Evolutionary conservation across 2,888 invertebrate genomes (phyloP), one percentile per base, ranked within the genome.

Genomic region (Hedychridium roseum): DNA sequence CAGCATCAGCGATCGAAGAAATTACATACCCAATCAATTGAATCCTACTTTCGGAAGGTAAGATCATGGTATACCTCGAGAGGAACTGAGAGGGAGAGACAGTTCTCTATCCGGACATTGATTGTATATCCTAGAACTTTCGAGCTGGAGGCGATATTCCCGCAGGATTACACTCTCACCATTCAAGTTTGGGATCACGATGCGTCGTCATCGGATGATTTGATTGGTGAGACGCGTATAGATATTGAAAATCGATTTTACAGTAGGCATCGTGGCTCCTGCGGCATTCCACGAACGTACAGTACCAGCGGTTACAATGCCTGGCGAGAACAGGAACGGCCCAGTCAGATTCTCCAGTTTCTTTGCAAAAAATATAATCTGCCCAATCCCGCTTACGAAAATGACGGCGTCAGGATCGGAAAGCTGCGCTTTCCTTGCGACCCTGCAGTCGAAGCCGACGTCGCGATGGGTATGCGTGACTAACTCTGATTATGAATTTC

Each of bases 161-260:
- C 90, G 0, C 86, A 86, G 60, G 92, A 94, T 62, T 88, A 91
- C 50, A 80, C 85, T 41, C 74, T 96, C 41, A 85, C 83, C 21
- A 81, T 95, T 0, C 85, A 89, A 23, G 81, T 95, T 0, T 89
- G 86, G 76, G 92, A 94, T 74, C 87, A 86, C 76, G 91, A 93
- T 67, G 70, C 83, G 2, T 76, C 84, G 1, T 83, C 85, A 1
- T 75, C 82, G 2, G 91, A 94, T 70, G 91, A 92, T 69, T 76
- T 94, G 5, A 92, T 96, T 63, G 96, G 95, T 0, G 88, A 86
- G 64, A 95, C 94, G 0, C 82, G 81, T 50, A 88, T 96, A 52
- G 95, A 96, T 77, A 80, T 96, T 35, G 96, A 96, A 80, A 91
- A 93, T 78, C 84, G 95, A 50, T 89, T 89, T 73, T 92, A 90